Base-by-base conservation (phyloP, 2,797 vertebrate species). In the Huso huso region DNA sequence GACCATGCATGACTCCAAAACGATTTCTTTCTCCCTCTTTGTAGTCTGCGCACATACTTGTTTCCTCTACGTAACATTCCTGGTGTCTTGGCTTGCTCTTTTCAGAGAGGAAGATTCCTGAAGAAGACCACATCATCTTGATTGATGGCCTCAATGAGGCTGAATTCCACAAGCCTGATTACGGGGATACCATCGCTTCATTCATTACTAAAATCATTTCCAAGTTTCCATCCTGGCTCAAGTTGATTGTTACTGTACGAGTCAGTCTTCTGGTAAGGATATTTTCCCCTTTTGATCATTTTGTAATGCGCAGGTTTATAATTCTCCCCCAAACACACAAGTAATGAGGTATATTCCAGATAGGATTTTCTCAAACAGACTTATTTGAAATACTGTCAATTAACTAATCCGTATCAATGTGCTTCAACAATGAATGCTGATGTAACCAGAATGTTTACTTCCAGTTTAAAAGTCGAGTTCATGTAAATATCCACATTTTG, bases 151-250 rank as follows among this genome's bases (percentile, higher is more conserved):
- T 99, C 83, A 99, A 99, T 49, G 97, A 99, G 80, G 97, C 96
- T 0, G 97, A 99, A 81, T 99, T 99, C 82, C 97, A 99, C 77
- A 99, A 99, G 69, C 97, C 97, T 10, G 97, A 99, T 86, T 99
- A 99, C 61, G 97, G 97, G 60, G 95, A 99, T 83, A 99, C 97
- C 1, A 88, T 99, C 66, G 91, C 95, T 74, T 96, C 96, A 15
- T 99, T 99, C 82, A 88, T 99, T 76, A 80, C 90, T n/a, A 99
- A 90, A 80, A 88, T 98, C 75, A 92, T 97, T 73, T 75, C 82
- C 71, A 96, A 92, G 68, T 96, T 99, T 79, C 96, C 97, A 64
- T 69, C 86, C 57, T 99, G 97, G 97, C 85, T 99, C 69, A 98
- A 99, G 79, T 83, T 99, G 73, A 90, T 99, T 72, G 86, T 97